These are phyloP conservation scores for Brachionus angularis DNA, from an alignment of 1,140 invertebrate genomes.

Conservation along the genomic window DNA sequence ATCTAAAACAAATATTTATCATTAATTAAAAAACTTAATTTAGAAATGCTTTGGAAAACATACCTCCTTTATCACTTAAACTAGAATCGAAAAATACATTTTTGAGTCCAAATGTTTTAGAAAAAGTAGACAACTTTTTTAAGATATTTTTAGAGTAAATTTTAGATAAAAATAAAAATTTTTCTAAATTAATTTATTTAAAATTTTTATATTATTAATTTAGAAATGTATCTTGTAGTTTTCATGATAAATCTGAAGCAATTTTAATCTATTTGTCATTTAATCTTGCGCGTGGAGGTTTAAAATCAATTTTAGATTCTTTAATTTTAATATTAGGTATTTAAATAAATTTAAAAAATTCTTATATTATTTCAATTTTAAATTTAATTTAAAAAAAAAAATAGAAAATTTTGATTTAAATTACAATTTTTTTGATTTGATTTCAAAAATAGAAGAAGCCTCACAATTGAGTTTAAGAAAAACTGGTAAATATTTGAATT, in stretches of 20 bases:
- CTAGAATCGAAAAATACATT: constrained; percentile 17
- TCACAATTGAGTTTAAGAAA: constrained; percentile 22
- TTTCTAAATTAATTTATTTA: neutral
- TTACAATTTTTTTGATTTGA: neutral
- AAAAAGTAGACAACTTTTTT: constrained; percentile 23
- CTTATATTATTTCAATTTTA: neutral
- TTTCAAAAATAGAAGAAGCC: constrained; percentile 23
- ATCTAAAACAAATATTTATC: no score
- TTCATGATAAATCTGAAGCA: constrained; percentile 13
- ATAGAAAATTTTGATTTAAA: constrained; percentile 2
- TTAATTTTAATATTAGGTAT: constrained; percentile 6
- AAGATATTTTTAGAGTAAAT: constrained; percentile 10
- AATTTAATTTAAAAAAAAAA: no score
- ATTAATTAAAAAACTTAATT: no score
- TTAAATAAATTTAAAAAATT: neutral
- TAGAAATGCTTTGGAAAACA: constrained; percentile 17
- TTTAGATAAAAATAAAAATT: neutral
- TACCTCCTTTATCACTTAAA: constrained; percentile 12
- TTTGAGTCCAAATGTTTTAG: constrained; percentile 10
- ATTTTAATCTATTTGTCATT: constrained; percentile 25
- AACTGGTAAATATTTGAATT: no score
- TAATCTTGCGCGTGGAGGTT: constrained; percentile 15
- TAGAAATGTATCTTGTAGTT: neutral
- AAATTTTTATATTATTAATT: neutral
- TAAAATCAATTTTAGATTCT: constrained; percentile 20